Evolutionary conservation across 2,113 vertebrate genomes (phyloP).

Genomic region (Podilymbus podiceps): DNA sequence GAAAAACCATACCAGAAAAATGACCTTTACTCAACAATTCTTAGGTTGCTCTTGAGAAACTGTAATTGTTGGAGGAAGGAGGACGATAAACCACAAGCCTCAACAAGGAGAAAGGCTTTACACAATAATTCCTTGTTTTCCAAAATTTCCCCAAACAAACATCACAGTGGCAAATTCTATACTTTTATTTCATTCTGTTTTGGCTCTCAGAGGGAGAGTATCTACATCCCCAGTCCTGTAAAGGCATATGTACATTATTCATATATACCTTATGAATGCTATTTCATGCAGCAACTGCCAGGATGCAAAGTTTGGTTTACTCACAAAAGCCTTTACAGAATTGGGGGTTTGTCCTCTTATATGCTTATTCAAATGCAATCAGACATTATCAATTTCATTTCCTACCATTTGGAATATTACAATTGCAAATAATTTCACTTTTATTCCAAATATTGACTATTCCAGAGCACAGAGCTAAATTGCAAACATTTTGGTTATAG

Average conservation of each 20-base stretch:
- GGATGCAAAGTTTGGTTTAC: constrained; percentile 1
- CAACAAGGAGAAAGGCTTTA: constrained; percentile 38
- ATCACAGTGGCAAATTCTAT: background rate
- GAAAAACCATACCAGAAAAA: background rate
- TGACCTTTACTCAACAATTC: constrained; percentile 36
- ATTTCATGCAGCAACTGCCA: background rate
- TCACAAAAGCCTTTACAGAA: background rate
- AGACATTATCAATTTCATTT: constrained; percentile 23
- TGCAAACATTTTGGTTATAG: constrained; percentile 9
- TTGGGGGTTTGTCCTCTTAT: background rate
- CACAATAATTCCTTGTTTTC: constrained; percentile 33
- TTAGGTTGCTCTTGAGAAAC: constrained; percentile 47
- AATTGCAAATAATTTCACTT: constrained; percentile 28
- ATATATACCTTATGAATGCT: background rate
- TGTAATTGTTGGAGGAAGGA: constrained; percentile 26
- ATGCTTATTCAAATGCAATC: constrained; percentile 11
- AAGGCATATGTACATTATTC: background rate
- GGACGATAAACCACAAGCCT: constrained; percentile 36
- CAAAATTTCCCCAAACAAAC: constrained; percentile 10
- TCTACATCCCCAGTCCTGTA: background rate
- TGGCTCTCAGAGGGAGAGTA: background rate
- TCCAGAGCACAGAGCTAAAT: background rate
- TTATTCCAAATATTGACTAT: constrained; percentile 42
- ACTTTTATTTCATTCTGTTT: background rate
- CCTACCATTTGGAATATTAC: background rate